Evolutionary conservation across 1,140 invertebrate species (phyloP), one percentile per base, ranked within the genome.

Genomic region (Globodera rostochiensis): DNA sequence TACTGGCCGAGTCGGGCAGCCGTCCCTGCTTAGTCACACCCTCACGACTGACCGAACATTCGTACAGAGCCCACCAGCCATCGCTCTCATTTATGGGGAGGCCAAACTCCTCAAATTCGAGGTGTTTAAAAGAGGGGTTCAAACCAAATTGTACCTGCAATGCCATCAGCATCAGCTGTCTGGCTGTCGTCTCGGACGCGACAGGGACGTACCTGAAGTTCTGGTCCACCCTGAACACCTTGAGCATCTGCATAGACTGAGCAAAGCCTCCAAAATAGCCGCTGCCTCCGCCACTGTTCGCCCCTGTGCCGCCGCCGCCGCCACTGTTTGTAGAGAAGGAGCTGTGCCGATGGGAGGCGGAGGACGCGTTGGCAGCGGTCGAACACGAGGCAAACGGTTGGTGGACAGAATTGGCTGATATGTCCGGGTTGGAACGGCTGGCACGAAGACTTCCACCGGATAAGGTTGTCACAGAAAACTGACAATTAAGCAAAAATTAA

Each of bases 161-260:
- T 1, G 96, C 94, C 80, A 98, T 91, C 95, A 98, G 98, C 0
- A 98, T 96, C 73, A 98, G 96, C 92, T 98, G 96, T 88, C 96
- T 94, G 0, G 97, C 96, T 46, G 96, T 98, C 4, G 97, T 99
- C 91, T 99, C 97, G 90, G 98, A 98, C 90, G 97, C 95, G 74
- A 99, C 95, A 67, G 97, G 92, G 79, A 99, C 93, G 91, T 97
- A 98, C 91, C 98, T 98, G 92, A 95, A 98, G 5, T 95, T 95
- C 91, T 98, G 97, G 92, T 99, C 97, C 88, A 94, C 96, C n/a
- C 95, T 75, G 82, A 91, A 93, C 21, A 93, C 95, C 92, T 98
- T 99, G 1, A 99, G 92, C 57, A 98, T 96, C 91, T 98, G 96
- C 15, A 90, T 98, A 97, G 7, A 96, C 21, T 19, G 78, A 25